Base-by-base conservation (phyloP, 2,888 invertebrate genomes). In the Melanchra persicariae region DNA sequence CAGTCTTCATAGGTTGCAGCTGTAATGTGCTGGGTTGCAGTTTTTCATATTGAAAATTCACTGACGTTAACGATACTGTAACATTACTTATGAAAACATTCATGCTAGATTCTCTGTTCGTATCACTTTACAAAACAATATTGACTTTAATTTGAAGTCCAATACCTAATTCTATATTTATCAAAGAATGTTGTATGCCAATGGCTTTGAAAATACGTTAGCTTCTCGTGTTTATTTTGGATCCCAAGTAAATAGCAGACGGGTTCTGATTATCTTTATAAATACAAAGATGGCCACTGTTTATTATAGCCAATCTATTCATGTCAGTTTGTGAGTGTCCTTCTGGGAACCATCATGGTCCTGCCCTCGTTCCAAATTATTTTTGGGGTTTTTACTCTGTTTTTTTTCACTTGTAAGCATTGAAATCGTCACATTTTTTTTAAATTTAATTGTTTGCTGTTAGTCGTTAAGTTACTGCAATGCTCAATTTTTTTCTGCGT, bases 191-290 rank as follows among this genome's bases (percentile, higher is more conserved):
- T 64, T 68, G 52, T 68, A 69, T 67, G 40, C 49, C 57, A 68
- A 70, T 54, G 57, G 40, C 51, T 67, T 49, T 47, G 12, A 9
- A 37, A 47, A 65, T 62, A 68, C 26, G 57, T 76, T 63, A 81
- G 49, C 66, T 40, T n/a, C 30, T 47, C 51, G 47, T 55, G 47
- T 73, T 58, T 74, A 69, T 58, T 62, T 65, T 70, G 12, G 22
- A 74, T 79, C 83, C 84, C 64, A 73, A 84, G 71, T 64, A 84
- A 83, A 83, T 74, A 79, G 34, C 58, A 68, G 52, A 63, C 57
- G 43, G 74, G 63, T 55, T 43, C 67, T 58, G 57, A 73, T 70
- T 64, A 77, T 70, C 58, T 81, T 74, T 77, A 62, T 71, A 63
- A 69, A 77, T 55, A 77, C 52, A 78, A 65, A 49, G 59, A 64